Evolutionary conservation across 92 coral and sea anemone species (phyloP).

Genomic region (Palythoa grandiflora): DNA sequence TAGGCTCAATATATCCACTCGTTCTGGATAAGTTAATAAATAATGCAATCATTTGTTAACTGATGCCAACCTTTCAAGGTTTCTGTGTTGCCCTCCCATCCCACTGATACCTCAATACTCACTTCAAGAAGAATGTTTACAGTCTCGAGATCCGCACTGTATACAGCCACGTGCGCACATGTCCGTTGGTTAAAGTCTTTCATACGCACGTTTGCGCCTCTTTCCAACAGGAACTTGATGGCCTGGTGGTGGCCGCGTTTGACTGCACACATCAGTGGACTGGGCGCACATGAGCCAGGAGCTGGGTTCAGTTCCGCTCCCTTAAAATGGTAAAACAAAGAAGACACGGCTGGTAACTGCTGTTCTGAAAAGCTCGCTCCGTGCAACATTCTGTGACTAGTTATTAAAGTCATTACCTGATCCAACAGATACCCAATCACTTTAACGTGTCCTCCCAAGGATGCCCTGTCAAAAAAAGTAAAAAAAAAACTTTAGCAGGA

Average conservation of each 20-base stretch:
- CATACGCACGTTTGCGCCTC: slow-evolving; percentile 76
- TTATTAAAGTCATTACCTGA: slow-evolving; percentile 45
- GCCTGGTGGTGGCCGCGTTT: slow-evolving; percentile 79
- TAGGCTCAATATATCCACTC: too few relatives aligned
- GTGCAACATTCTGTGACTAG: background rate
- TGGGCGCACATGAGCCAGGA: slow-evolving; percentile 61
- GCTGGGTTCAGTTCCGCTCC: slow-evolving; percentile 71
- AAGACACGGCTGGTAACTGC: background rate
- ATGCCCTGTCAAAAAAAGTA: slow-evolving; percentile 65
- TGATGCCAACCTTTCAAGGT: too few relatives aligned
- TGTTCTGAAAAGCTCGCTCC: background rate
- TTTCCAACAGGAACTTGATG: slow-evolving; percentile 59
- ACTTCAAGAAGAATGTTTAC: slow-evolving; percentile 73
- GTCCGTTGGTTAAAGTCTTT: slow-evolving; percentile 69
- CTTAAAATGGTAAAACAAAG: slow-evolving; percentile 48
- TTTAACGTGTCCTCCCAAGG: slow-evolving; percentile 75
- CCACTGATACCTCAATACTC: background rate
- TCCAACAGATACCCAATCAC: slow-evolving; percentile 69
- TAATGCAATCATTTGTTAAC: too few relatives aligned
- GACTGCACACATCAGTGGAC: slow-evolving; percentile 80
- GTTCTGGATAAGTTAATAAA: too few relatives aligned
- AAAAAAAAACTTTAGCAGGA: background rate
- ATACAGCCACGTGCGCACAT: slow-evolving; percentile 82
- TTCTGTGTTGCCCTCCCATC: too few relatives aligned
- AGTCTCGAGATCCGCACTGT: slow-evolving; percentile 78